Conservation (phyloP, 2,797 vertebrate species). For the Bovichtus variegatus region DNA sequence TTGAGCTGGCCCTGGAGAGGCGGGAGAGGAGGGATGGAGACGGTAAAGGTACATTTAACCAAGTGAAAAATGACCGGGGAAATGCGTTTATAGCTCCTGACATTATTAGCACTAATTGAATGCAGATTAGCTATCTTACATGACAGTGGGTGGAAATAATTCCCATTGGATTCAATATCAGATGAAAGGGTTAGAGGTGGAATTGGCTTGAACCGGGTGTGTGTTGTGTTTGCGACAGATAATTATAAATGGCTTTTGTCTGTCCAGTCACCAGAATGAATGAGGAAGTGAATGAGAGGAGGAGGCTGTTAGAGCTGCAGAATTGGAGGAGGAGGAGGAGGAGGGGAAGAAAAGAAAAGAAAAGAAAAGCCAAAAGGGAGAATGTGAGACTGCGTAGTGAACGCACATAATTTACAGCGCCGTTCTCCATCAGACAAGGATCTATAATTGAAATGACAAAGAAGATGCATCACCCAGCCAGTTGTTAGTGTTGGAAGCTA, state of each 20-base stretch:
- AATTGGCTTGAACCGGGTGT: conserved; percentile 30
- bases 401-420: conserved; percentile 79
- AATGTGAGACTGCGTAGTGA: conserved; percentile 34
- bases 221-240: conserved; percentile 62
- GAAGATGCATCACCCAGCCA: conserved; percentile 84
- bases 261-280: conserved; percentile 53
- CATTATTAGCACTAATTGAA: conserved; percentile 24
- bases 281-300: conserved; percentile 42
- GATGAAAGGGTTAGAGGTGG: conserved; percentile 40
- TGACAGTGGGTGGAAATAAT: neutral
- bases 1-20: neutral
- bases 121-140: conserved; percentile 2
- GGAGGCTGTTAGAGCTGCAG: conserved; percentile 39
- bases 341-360: conserved; percentile 14
- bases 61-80: conserved; percentile 16
- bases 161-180: neutral
- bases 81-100: neutral
- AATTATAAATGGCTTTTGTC: conserved; percentile 76
- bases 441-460: conserved; percentile 91
- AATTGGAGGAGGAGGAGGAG: neutral
- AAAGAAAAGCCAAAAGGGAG: conserved; percentile 41
- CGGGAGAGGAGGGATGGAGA: neutral
- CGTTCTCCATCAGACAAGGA: conserved; percentile 83
- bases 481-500: conserved; percentile 80
- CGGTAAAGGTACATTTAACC: neutral